Percentiles rank a stretch among this genome's conserved stretches.
These are phyloP conservation scores for Zeugodacus cucurbitae DNA, from an alignment of 1,140 invertebrate genomes.

Conservation along the genomic window DNA sequence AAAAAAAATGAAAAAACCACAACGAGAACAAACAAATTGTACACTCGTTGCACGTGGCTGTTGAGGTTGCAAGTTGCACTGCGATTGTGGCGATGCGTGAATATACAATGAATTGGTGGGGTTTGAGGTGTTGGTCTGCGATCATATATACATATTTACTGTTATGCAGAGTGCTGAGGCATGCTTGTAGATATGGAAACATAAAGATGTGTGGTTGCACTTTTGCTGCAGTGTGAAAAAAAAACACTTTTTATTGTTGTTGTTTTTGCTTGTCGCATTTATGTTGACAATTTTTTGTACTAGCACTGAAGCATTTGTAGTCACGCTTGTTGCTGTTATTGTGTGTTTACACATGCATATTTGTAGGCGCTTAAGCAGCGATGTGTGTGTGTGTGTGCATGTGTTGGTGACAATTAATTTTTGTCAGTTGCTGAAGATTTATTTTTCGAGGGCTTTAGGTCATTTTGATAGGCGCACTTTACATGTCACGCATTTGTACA, in stretches of 20 bases:
- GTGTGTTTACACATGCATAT: background rate
- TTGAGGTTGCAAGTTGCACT: background rate
- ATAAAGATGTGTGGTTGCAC: background rate
- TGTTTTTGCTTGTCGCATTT: background rate
- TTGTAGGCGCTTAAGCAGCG: background rate
- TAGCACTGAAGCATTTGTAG: background rate
- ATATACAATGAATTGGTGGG: background rate
- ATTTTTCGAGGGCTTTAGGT: constrained; percentile 6
- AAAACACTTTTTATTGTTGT: background rate
- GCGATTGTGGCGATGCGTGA: background rate
- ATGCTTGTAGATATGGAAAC: background rate
- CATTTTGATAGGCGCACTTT: constrained; percentile 19
- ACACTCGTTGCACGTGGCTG: background rate
- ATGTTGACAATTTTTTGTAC: background rate
- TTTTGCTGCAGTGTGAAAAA: background rate
- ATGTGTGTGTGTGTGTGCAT: background rate
- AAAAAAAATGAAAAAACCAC: background rate
- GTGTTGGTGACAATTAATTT: background rate
- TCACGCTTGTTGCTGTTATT: background rate
- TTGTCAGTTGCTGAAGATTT: constrained; percentile 11
- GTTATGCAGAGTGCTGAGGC: background rate
- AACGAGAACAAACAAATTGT: background rate
- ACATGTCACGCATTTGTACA: background rate
- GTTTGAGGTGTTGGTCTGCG: background rate
- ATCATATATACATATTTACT: background rate